Evolutionary conservation across 2,888 invertebrate species (phyloP), one percentile per base, ranked within the genome.

Genomic region (Plagodis dolabraria): DNA sequence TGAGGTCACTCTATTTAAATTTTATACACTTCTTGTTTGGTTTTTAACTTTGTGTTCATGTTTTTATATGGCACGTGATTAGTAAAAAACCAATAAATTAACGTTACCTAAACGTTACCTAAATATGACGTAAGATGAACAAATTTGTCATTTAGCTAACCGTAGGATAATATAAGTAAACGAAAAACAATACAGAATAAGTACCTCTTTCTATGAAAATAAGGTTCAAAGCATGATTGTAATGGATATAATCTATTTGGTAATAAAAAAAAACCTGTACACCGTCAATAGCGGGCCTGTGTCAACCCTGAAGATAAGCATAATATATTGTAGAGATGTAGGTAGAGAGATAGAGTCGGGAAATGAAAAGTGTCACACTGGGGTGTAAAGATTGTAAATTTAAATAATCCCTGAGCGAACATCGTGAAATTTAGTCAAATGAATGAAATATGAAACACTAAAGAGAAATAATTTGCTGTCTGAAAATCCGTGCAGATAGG

Each of bases 261-360:
- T 65, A 57, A 67, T 65, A 66, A 62, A 65, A 70, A n/a, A n/a
- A n/a, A n/a, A n/a, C n/a, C n/a, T 69, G 57, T 60, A 62, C 69
- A 68, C 68, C 63, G 56, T 61, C 67, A 69, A 67, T 60, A 56
- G 51, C 65, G 47, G 51, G 65, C 59, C 51, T 60, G 65, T 52
- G 63, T 57, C 61, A 57, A 70, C 62, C 62, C 68, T 59, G 62
- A 62, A 68, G 65, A 75, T 76, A 72, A 68, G 57, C 74, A 74
- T 75, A 72, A 71, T 74, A 76, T 73, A 76, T 76, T 73, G 64
- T 71, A 60, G 48, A 8, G 33, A 40, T 36, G 57, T 63, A 67
- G 62, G 52, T 50, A 33, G 43, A 40, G 44, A 47, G 45, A 53
- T 47, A 60, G 42, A 47, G 43, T 34, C 36, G 50, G 33, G 43